phyloP scores from a whole-genome alignment of 1,140 invertebrate species.

The Saxidomus purpurata region DNA sequence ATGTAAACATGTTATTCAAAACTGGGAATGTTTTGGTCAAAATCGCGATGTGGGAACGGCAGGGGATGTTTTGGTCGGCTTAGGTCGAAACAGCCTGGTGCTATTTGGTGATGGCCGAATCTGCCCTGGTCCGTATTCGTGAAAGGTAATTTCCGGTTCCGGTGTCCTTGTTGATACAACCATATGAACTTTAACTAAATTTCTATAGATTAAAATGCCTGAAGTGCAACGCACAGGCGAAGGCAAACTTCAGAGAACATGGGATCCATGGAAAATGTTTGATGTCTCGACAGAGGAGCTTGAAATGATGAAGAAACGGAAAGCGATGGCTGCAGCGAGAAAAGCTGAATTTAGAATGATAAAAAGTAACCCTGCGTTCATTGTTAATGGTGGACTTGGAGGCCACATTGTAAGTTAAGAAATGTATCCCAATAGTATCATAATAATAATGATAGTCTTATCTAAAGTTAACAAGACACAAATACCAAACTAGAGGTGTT shows the following conservation, averaged over 20 bases:
- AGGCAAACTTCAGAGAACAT: constrained; percentile 35
- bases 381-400: constrained; percentile 87
- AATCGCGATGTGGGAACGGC: no score
- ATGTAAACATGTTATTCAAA: no score
- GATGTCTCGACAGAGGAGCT: constrained; percentile 83
- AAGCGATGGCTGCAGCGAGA: constrained; percentile 87
- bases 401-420: constrained; percentile 89
- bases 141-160: not conserved
- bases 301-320: constrained; percentile 88
- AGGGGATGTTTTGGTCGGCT: no score
- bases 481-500: not conserved
- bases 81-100: not conserved
- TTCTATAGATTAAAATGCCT: not conserved
- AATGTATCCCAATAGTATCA: not conserved
- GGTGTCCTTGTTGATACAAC: not conserved
- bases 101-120: not conserved
- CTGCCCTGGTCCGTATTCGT: not conserved
- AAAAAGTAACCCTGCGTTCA: constrained; percentile 88
- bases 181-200: not conserved
- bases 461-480: not conserved
- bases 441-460: not conserved
- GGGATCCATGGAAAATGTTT: constrained; percentile 82
- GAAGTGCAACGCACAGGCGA: not conserved
- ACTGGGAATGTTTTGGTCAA: no score
- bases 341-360: constrained; percentile 91